These are phyloP conservation scores for Pachliopta kotzebuea DNA, from an alignment of 2,888 invertebrate species.

Conservation along the genomic window DNA sequence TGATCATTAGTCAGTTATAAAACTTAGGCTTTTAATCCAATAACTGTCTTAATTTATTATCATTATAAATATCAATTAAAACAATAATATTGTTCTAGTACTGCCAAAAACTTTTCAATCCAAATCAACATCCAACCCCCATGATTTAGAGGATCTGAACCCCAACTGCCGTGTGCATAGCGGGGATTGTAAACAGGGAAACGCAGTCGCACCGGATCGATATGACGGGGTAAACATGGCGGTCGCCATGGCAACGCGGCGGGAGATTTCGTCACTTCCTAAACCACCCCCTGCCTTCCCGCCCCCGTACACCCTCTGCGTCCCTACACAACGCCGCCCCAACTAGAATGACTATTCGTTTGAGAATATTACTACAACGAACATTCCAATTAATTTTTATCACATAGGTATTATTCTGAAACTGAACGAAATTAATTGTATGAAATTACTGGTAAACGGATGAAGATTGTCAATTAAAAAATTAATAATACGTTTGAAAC, in stretches of 20 bases:
- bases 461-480: not conserved
- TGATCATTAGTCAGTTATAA: too few species aligned
- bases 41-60: too few species aligned
- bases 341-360: not conserved
- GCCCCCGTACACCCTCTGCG: conserved; percentile 42
- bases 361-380: not conserved
- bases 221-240: conserved; percentile 78
- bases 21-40: too few species aligned
- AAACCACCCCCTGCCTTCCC: conserved; percentile 43
- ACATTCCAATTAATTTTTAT: not conserved
- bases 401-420: not conserved
- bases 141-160: conserved; percentile 32
- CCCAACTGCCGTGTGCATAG: conserved; percentile 36
- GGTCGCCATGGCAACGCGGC: conserved; percentile 70
- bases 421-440: not conserved
- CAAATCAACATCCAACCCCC: conserved; percentile 20
- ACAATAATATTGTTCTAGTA: too few species aligned
- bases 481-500: not conserved
- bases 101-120: not conserved
- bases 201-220: conserved; percentile 59
- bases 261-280: conserved; percentile 67
- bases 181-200: conserved; percentile 62
- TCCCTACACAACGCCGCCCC: conserved; percentile 29
- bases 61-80: too few species aligned
- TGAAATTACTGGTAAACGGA: not conserved